Evolutionary conservation across 2,797 vertebrate genomes (phyloP), one percentile per base, ranked within the genome.

Genomic region (Florisuga fusca): DNA sequence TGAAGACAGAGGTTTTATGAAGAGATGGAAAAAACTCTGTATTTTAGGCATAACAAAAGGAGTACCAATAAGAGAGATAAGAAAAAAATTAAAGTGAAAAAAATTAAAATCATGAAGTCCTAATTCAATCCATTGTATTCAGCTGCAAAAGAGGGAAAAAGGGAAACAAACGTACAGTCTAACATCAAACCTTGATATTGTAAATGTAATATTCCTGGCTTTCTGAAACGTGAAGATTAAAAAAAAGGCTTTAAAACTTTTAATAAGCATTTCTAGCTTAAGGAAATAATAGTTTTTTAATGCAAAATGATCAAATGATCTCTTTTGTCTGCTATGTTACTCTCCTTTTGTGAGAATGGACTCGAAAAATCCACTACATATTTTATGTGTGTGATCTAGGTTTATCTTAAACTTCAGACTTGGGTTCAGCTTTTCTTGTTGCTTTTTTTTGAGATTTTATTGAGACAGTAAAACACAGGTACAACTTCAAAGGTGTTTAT

Each of bases 401-500:
- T 34, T 80, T 93, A 82, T 76, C 87, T 94, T 94, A 89, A 97
- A 94, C 71, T 34, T 79, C 53, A 78, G 50, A 61, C 66, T 66
- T 80, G 5, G 10, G 22, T 91, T 72, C 54, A 66, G 38, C 27
- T 91, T 91, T 77, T 85, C 33, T n/a, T 84, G 3, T 33, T 73
- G 21, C 4, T 66, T 67, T 4, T 66, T 46, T 55, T 54, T 83
- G 3, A 54, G 93, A 58, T 31, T 96, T 93, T 87, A 95, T 88
- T 64, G 85, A 79, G 79, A 89, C 38, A 92, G 38, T 83, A 84
- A 96, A 95, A 82, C 66, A 76, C 16, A 86, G 54, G 33, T 69
- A 81, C 62, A 71, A 55, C 63, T 95, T 96, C 63, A 64, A 64
- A 97, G 82, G 80, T 89, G 29, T 93, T 97, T 94, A 76, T 69